These are phyloP conservation scores for Chromobotia macracanthus DNA, from an alignment of 2,797 vertebrate genomes.

Conservation along the genomic window DNA sequence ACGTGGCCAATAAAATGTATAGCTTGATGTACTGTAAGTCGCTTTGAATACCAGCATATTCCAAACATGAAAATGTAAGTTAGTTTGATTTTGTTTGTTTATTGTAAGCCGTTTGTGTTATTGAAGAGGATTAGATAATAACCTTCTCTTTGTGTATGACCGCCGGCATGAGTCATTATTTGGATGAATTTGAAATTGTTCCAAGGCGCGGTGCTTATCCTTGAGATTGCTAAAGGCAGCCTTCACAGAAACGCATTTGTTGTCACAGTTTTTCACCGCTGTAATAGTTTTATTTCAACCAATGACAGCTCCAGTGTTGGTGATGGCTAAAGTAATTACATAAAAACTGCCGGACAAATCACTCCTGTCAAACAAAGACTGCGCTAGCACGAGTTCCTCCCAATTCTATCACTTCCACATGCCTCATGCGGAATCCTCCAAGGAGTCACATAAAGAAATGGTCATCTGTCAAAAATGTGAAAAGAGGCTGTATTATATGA, in stretches of 20 bases:
- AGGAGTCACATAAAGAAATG: conserved; percentile 18
- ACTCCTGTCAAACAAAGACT: conserved; percentile 24
- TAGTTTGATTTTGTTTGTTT: conserved; percentile 6
- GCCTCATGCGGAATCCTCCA: neutral
- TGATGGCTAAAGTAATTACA: conserved; percentile 38
- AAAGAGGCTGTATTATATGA: conserved; percentile 18
- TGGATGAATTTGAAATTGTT: conserved; percentile 36
- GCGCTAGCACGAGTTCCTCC: neutral
- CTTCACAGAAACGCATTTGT: conserved; percentile 9
- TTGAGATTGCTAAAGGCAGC: conserved; percentile 20
- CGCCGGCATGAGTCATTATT: conserved; percentile 23
- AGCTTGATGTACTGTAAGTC: neutral
- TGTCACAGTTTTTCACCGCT: conserved; percentile 30
- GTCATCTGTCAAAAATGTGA: conserved; percentile 10
- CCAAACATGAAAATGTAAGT: neutral
- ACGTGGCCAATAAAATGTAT: neutral
- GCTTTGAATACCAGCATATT: neutral
- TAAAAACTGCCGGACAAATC: conserved; percentile 47
- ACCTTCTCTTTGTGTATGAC: conserved; percentile 10
- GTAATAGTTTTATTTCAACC: conserved; percentile 27
- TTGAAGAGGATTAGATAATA: conserved; percentile 28
- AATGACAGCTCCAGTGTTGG: conserved; percentile 22
- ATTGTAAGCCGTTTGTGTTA: neutral
- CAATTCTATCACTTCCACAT: neutral
- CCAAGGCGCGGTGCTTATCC: conserved; percentile 18